These are phyloP conservation scores for Hoplodrina blanda DNA, from an alignment of 2,888 invertebrate species.

Conservation along the genomic window DNA sequence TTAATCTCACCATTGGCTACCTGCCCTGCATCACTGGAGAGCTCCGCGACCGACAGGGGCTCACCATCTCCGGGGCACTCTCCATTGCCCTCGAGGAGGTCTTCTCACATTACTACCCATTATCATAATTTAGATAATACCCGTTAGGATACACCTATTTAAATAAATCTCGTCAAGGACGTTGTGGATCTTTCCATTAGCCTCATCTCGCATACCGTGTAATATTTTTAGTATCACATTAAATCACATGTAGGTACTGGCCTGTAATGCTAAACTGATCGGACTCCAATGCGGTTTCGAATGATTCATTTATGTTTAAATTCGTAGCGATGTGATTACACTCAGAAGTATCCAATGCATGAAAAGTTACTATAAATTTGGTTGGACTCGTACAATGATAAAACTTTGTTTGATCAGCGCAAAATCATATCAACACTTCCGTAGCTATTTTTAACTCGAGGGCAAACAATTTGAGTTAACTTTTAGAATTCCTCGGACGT, in stretches of 20 bases:
- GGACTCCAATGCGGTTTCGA: conserved; percentile 50
- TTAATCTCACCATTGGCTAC: conserved; percentile 95
- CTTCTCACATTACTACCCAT: conserved; percentile 41
- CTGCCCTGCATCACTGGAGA: conserved; percentile 95
- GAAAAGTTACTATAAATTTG: conserved; percentile 45
- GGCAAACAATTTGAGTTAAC: conserved; percentile 71
- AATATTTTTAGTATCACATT: conserved; percentile 64
- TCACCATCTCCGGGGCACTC: conserved; percentile 97
- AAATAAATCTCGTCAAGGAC: conserved; percentile 57
- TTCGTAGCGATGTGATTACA: conserved; percentile 36
- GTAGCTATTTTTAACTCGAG: conserved; percentile 76
- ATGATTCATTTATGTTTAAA: conserved; percentile 45
- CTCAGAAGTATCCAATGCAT: conserved; percentile 24
- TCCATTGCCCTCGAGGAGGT: conserved; percentile 97
- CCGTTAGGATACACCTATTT: conserved; percentile 41
- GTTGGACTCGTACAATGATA: conserved; percentile 68
- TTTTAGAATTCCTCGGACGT: conserved; percentile 65
- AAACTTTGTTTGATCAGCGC: conserved; percentile 76
- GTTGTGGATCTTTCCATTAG: conserved; percentile 63
- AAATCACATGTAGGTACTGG: conserved; percentile 42
- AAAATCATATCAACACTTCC: conserved; percentile 80
- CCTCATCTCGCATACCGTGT: conserved; percentile 52
- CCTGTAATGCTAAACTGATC: conserved; percentile 50
- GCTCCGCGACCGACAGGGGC: conserved; percentile 95
- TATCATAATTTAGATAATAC: conserved; percentile 47